Percentiles rank a stretch among this genome's conserved stretches.
Conservation (phyloP, 2,797 vertebrate species). For the Myotis pilosus region DNA sequence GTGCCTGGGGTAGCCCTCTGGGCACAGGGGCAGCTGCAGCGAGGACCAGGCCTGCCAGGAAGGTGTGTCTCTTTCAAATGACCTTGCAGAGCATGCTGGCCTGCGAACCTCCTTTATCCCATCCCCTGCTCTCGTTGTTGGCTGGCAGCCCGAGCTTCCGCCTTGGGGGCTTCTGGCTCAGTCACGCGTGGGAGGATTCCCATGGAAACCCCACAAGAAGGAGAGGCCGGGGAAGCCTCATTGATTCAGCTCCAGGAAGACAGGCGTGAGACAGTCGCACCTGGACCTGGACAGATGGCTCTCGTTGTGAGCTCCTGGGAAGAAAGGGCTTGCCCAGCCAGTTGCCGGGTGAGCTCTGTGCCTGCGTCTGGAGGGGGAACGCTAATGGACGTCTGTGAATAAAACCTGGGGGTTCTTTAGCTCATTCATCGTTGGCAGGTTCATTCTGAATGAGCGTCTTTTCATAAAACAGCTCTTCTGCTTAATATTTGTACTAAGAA, state of each 20-base stretch:
- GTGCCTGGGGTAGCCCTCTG: not conserved
- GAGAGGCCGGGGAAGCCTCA: constrained; percentile 64
- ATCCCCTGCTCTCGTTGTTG: not conserved
- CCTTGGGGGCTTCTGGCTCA: constrained; percentile 37
- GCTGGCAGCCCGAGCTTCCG: constrained; percentile 40
- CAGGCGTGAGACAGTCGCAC: not conserved
- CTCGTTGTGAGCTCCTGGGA: constrained; percentile 39
- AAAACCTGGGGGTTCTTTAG: not conserved
- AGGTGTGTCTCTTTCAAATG: constrained; percentile 63
- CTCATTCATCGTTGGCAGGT: not conserved
- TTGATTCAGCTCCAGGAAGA: constrained; percentile 47
- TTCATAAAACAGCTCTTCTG: not conserved
- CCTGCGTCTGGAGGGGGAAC: not conserved
- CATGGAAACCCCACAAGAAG: constrained; percentile 72
- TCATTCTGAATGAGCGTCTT: not conserved
- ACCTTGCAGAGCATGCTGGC: constrained; percentile 35
- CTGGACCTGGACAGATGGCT: constrained; percentile 70
- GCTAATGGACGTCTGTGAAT: not conserved
- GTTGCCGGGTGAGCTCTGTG: not conserved
- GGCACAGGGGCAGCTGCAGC: not conserved
- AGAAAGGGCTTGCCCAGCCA: not conserved
- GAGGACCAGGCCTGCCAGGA: not conserved
- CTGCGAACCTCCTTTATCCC: not conserved
- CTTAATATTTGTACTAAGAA: not conserved
- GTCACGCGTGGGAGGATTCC: constrained; percentile 65